Base-by-base conservation (phyloP, 2,888 invertebrate species). In the Dorcus hopei region DNA sequence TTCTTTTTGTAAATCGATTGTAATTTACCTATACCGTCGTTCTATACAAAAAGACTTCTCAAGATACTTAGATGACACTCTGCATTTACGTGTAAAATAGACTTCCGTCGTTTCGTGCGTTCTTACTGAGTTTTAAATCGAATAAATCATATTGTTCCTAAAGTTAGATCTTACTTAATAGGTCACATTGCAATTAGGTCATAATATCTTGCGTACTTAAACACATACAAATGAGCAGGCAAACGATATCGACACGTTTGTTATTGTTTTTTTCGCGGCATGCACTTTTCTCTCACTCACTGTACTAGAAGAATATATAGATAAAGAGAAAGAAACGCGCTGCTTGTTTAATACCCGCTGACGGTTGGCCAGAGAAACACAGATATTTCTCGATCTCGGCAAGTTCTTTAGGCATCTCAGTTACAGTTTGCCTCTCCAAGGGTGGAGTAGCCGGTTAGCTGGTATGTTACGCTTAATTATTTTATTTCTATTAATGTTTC, bases 401-500 rank as follows among this genome's bases (percentile, higher is more conserved):
- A 9, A 16, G 45, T 45, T 45, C 7, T 3, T 9, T 45, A 7
- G 45, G 3, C 45, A 11, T 9, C 14, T 45, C 45, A 45, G 45
- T 45, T 57, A 57, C 56, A 57, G 56, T 57, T 57, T 47, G 33
- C 52, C 56, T 57, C 56, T 57, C 51, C 47, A 38, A 23, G 16
- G 51, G 56, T 51, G 56, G 51, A 57, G 56, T 57, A 51, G 56
- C 56, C 47, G 51, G 26, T 45, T 49, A 54, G 41, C 56, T 57
- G 56, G 56, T 57, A 57, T 47, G 56, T 45, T 23, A 26, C 40
- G 33, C 14, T 49, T 54, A 26, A 41, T 19, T 19, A 19, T 40
- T 54, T 54, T 33, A 0, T 7, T 33, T 33, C 26, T 33, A 33
- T 33, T 33, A 33, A 33, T 33, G 3, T 33, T 33, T 33, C 6